phyloP scores from a whole-genome alignment of 2,113 vertebrate genomes.

The Morone saxatilis region DNA sequence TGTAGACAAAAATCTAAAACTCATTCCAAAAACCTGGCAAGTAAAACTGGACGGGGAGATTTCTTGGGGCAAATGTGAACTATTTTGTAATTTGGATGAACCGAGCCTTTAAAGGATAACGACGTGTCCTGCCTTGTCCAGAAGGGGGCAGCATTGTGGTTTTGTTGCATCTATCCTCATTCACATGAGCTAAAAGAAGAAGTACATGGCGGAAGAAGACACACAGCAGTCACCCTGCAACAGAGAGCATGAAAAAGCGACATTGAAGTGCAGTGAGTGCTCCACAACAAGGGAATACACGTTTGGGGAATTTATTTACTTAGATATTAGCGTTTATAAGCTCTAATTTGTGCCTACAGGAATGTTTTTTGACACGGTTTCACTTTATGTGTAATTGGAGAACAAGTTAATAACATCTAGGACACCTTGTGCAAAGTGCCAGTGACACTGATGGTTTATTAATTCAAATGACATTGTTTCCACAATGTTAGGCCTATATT shows the following conservation, averaged over 20 bases:
- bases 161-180: neutral
- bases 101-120: neutral
- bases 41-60: no score
- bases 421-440: neutral
- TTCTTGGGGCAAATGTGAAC: no score
- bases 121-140: neutral
- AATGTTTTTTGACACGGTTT: neutral
- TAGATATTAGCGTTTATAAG: neutral
- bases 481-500: no score
- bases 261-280: constrained; percentile 60
- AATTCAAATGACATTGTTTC: neutral
- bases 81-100: neutral
- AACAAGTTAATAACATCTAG: neutral
- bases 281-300: neutral
- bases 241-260: constrained; percentile 7
- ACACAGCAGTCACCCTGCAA: neutral
- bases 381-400: neutral
- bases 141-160: neutral
- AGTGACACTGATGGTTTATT: rapidly evolving
- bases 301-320: no score
- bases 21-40: no score
- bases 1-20: no score
- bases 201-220: constrained; percentile 51
- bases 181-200: constrained; percentile 15
- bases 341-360: neutral